Evolutionary conservation across 2,797 vertebrate species (phyloP).

Genomic region (Rhinella marina): DNA sequence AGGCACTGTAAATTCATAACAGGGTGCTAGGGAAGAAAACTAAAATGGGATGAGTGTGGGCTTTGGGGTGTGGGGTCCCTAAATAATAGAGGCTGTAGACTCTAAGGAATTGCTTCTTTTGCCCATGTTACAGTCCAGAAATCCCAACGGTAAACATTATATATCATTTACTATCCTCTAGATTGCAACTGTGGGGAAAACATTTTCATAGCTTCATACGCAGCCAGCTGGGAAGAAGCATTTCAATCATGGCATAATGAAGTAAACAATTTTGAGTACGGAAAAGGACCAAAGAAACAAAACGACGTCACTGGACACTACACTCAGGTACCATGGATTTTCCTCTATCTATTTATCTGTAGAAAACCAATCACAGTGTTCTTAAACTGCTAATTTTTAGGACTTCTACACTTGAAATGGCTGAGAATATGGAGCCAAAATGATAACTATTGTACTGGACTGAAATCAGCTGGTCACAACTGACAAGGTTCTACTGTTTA

Average conservation of each 20-base stretch:
- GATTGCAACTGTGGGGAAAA: neutral
- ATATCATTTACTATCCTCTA: neutral
- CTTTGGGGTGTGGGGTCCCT: neutral
- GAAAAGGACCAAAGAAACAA: fast-evolving
- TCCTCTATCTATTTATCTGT: neutral
- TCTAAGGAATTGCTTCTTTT: neutral
- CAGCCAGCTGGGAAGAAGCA: conserved; percentile 6
- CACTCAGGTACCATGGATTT: conserved; percentile 48
- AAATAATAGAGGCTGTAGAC: neutral
- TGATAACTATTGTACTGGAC: too few species aligned
- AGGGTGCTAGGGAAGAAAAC: too few species aligned
- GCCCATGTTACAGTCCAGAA: neutral
- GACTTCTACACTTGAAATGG: too few species aligned
- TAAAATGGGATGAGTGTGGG: neutral
- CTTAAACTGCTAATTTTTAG: too few species aligned
- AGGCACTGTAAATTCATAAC: too few species aligned
- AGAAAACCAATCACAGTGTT: neutral
- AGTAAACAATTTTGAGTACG: conserved; percentile 25
- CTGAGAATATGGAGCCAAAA: too few species aligned
- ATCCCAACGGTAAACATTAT: neutral
- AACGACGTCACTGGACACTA: neutral
- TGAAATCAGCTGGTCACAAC: too few species aligned
- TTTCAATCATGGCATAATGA: neutral
- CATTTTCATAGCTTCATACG: neutral
- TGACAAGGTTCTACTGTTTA: too few species aligned